These are phyloP conservation scores for Lasiurus borealis DNA, from an alignment of 2,113 vertebrate genomes.

Conservation along the genomic window DNA sequence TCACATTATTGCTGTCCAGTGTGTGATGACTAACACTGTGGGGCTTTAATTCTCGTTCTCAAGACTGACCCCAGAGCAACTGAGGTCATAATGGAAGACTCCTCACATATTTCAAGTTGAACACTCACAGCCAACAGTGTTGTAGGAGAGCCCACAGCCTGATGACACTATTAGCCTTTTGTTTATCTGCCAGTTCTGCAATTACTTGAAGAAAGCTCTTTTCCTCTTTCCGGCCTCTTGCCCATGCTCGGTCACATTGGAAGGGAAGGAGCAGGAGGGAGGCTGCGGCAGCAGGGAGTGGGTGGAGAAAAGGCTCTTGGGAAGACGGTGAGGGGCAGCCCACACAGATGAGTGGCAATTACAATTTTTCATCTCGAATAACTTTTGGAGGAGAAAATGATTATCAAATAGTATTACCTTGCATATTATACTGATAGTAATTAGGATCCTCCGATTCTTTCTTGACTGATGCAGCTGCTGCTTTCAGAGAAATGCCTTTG, in stretches of 20 bases:
- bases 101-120: neutral
- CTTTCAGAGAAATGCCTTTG: conserved; percentile 80
- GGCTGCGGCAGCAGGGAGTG: neutral
- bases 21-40: neutral
- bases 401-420: conserved; percentile 80
- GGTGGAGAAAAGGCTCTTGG: neutral
- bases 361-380: neutral
- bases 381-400: neutral
- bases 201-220: neutral
- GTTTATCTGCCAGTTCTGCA: neutral
- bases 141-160: neutral
- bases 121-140: neutral
- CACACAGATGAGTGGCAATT: neutral
- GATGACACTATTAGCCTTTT: neutral
- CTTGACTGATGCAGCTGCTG: conserved; percentile 82
- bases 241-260: neutral
- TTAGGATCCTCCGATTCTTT: conserved; percentile 86
- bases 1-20: neutral
- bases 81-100: neutral
- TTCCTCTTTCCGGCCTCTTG: neutral
- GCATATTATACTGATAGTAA: conserved; percentile 78
- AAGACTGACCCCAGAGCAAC: neutral
- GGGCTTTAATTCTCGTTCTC: neutral
- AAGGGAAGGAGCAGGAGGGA: neutral
- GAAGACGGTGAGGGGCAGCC: neutral